Evolutionary conservation across 2,797 vertebrate genomes (phyloP).

Genomic region (Myiotriccus ornatus): DNA sequence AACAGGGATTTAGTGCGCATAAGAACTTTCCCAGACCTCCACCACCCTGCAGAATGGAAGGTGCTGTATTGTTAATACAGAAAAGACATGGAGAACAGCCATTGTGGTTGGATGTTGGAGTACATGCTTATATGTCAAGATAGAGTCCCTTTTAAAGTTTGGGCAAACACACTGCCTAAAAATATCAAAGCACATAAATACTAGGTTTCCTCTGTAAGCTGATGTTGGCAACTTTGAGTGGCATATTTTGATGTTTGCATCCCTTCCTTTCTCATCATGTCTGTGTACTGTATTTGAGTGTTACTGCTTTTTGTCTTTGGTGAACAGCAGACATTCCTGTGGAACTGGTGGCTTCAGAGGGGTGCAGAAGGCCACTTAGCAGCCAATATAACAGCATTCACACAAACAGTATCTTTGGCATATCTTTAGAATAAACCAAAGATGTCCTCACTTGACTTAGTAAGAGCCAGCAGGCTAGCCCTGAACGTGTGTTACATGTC

Average conservation of each 20-base stretch:
- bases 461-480: neutral
- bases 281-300: neutral
- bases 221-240: neutral
- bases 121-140: neutral
- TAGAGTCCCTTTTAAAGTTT: neutral
- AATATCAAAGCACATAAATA: neutral
- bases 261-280: neutral
- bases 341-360: neutral
- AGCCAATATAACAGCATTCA: neutral
- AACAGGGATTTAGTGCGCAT: neutral
- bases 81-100: neutral
- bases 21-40: neutral
- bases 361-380: neutral
- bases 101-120: neutral
- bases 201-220: neutral
- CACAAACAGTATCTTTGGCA: neutral
- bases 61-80: neutral
- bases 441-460: neutral
- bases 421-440: neutral
- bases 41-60: neutral
- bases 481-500: neutral
- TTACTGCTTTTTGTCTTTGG: neutral
- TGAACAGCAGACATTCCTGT: neutral
- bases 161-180: neutral
- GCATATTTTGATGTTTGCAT: fast-evolving